Conservation (phyloP, 2,888 invertebrate species). For the Temnothorax unifasciatus region DNA sequence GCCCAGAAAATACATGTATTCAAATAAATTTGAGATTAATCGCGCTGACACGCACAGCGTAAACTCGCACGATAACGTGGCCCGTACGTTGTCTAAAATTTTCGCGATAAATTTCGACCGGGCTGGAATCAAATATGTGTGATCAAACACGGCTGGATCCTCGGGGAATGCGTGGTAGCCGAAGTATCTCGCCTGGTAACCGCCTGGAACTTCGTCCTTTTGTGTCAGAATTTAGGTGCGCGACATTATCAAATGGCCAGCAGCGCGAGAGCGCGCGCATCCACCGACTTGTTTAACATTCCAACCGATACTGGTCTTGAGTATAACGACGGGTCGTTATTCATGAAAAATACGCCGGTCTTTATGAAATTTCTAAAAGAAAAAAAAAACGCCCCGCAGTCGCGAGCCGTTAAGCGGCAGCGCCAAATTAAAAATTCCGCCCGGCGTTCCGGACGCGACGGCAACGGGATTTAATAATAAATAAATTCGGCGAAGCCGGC, state of each 20-base stretch:
- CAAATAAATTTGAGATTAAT: slow-evolving; percentile 34
- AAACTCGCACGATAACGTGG: background rate
- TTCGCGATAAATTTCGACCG: slow-evolving; percentile 43
- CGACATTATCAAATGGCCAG: slow-evolving; percentile 52
- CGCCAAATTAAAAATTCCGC: slow-evolving; percentile 46
- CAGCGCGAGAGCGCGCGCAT: slow-evolving; percentile 21
- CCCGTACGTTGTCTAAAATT: slow-evolving; percentile 22
- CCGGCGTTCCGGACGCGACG: background rate
- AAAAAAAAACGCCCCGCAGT: background rate
- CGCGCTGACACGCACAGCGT: background rate
- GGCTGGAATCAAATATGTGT: slow-evolving; percentile 40
- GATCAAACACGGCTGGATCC: slow-evolving; percentile 34
- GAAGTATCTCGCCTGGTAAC: slow-evolving; percentile 50
- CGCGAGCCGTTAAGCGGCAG: background rate
- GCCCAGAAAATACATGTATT: slow-evolving; percentile 7
- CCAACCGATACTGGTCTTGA: slow-evolving; percentile 27
- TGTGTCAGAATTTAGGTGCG: slow-evolving; percentile 51
- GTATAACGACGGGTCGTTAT: slow-evolving; percentile 4
- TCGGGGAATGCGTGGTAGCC: slow-evolving; percentile 52
- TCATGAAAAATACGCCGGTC: slow-evolving; percentile 20
- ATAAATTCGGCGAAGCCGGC: slow-evolving; percentile 47
- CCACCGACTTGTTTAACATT: slow-evolving; percentile 58
- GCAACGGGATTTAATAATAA: slow-evolving; percentile 51
- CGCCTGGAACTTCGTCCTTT: slow-evolving; percentile 55
- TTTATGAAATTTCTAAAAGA: slow-evolving; percentile 28